Conservation (phyloP, 2,113 vertebrate genomes). For the Hyperopisus bebe region DNA sequence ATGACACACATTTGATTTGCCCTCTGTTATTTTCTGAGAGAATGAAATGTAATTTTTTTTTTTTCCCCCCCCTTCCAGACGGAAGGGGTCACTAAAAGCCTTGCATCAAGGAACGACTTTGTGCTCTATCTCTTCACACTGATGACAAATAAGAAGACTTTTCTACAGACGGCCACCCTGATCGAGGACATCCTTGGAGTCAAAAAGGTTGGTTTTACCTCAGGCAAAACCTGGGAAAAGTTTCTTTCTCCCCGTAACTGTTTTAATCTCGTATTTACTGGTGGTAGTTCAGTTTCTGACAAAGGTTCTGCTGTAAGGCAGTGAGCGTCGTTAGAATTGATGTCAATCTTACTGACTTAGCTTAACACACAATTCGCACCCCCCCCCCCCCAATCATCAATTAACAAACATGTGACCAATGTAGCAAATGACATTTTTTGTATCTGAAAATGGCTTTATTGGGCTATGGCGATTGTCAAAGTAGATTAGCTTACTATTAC, state of each 20-base stretch:
- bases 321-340: neutral
- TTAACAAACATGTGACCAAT: neutral
- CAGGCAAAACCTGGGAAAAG: no score
- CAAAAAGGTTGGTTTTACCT: slow-evolving; percentile 65
- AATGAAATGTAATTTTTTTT: neutral
- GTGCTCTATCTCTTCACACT: slow-evolving; percentile 80
- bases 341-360: neutral
- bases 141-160: slow-evolving; percentile 85
- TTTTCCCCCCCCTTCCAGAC: slow-evolving; percentile 55
- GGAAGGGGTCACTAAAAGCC: slow-evolving; percentile 74
- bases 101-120: slow-evolving; percentile 80
- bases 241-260: neutral
- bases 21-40: neutral
- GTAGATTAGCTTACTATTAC: neutral
- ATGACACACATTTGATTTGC: neutral
- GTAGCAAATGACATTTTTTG: neutral
- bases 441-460: neutral
- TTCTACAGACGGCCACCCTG: slow-evolving; percentile 78
- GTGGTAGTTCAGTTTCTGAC: neutral
- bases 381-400: neutral
- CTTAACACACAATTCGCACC: neutral
- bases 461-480: neutral
- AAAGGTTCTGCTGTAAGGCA: neutral
- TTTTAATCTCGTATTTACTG: neutral
- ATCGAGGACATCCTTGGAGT: slow-evolving; percentile 83